Evolutionary conservation across 2,113 vertebrate species (phyloP), one percentile per base, ranked within the genome.

Genomic region (Pheucticus melanocephalus): DNA sequence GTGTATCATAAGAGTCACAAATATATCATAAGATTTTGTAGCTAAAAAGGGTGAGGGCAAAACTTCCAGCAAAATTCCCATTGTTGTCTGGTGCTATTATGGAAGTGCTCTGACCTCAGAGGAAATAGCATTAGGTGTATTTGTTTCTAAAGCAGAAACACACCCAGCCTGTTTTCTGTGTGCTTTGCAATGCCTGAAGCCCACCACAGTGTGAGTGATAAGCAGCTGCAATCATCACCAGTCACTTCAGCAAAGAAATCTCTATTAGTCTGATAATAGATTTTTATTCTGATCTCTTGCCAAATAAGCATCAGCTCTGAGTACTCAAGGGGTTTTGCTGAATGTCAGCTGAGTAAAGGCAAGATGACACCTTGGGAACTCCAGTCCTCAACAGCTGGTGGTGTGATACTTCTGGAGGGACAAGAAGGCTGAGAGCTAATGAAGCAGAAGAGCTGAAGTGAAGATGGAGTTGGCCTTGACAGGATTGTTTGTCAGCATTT

Each of bases 321-420:
- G 33, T 56, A 45, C 42, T 69, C 7, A 2, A 57, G 42, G 59
- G 18, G 13, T 39, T 86, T 85, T 56, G 66, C 31, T 94, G 86
- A 80, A 60, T 90, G 82, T 91, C 91, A 92, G 51, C 33, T 75
- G 71, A 88, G 56, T 21, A 85, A 95, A 96, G 47, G 66, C 63
- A 90, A 81, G 54, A 68, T 85, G 92, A 82, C 78, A 93, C 68
- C 47, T 76, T 71, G 37, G 37, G 56, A 91, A 78, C 40, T 71
- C 76, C 10, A 47, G 65, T 82, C 53, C 69, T 71, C 57, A 51
- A n/a, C 16, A 64, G 47, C 3, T 63, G 57, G 18, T 76, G 94
- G 91, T 5, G 8, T 91, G 78, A 88, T 59, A 33, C 23, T 63
- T 94, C 61, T 73, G 54, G 73, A 86, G 63, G 35, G 59, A 42